These are phyloP conservation scores for Argyra leucocephala DNA, from an alignment of 2,888 invertebrate genomes.

Conservation along the genomic window DNA sequence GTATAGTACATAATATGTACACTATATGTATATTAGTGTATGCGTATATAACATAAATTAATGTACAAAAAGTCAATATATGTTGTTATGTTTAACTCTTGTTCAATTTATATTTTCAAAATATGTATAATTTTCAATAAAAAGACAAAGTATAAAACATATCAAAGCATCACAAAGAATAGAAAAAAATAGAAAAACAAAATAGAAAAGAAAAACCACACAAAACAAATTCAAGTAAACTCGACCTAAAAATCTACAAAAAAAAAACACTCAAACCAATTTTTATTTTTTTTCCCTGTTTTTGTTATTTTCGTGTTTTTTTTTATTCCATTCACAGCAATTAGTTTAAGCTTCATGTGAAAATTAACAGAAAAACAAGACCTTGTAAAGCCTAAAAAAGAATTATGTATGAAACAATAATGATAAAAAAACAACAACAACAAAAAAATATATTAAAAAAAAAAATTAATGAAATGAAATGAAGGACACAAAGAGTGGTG, in stretches of 20 bases:
- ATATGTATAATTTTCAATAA: too few relatives aligned
- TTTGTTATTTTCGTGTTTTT: too few relatives aligned
- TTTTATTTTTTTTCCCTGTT: too few relatives aligned
- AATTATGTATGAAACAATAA: not conserved
- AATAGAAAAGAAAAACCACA: too few relatives aligned
- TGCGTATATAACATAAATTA: too few relatives aligned
- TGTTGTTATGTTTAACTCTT: too few relatives aligned
- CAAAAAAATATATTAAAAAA: not conserved
- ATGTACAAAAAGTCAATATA: too few relatives aligned
- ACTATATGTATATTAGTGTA: too few relatives aligned
- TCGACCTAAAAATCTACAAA: not conserved
- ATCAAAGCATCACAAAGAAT: not conserved
- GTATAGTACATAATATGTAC: too few relatives aligned
- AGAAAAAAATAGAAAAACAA: not conserved
- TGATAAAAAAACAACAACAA: not conserved
- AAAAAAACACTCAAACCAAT: not conserved
- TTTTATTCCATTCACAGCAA: not conserved
- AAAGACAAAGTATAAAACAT: not conserved
- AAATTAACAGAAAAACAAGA: not conserved
- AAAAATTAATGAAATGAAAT: not conserved
- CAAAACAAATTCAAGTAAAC: not conserved
- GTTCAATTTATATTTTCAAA: too few relatives aligned
- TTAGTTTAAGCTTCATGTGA: conserved; percentile 3
- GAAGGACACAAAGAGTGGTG: conserved; percentile 6
- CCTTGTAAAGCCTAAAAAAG: conserved; percentile 2